A percentile compares a stretch with the other conserved stretches of the same genome.
Conservation (phyloP, 2,888 invertebrate genomes). For the Coremacera marginata region DNA sequence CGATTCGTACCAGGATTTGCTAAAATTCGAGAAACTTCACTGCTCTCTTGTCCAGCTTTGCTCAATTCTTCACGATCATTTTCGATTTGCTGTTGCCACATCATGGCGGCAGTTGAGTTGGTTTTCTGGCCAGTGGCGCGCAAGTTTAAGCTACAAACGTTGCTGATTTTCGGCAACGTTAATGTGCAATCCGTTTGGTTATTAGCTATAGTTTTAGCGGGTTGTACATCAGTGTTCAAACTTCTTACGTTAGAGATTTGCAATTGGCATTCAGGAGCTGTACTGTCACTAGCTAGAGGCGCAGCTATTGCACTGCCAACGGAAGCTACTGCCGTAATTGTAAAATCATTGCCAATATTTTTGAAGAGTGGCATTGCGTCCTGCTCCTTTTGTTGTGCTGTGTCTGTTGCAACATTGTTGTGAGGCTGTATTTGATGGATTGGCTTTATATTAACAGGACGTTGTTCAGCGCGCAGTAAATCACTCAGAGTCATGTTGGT, state of each 20-base stretch:
- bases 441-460: constrained; percentile 7
- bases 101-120: constrained; percentile 4
- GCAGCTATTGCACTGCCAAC: constrained; percentile 31
- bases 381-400: not conserved
- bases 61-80: constrained; percentile 43
- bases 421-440: not conserved
- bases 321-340: constrained; percentile 51
- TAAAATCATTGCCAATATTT: constrained; percentile 48
- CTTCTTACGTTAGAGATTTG: constrained; percentile 50
- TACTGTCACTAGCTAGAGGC: not conserved
- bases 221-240: constrained; percentile 34
- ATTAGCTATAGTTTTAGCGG: not conserved
- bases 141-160: constrained; percentile 47
- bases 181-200: not conserved
- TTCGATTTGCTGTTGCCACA: constrained; percentile 47
- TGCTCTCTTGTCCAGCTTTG: constrained; percentile 42
- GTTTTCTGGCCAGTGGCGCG: not conserved
- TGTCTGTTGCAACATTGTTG: not conserved
- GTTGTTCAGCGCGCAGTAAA: constrained; percentile 43
- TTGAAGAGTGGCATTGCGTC: constrained; percentile 43
- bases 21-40: constrained; percentile 46
- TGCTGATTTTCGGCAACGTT: constrained; percentile 45
- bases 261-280: constrained; percentile 29
- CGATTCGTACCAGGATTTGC: constrained; percentile 1
- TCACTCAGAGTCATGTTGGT: constrained; percentile 34